A percentile compares a stretch with the other conserved stretches of the same genome.
Evolutionary conservation across 53 echinoderm and acorn worm species (phyloP).

Genomic region (Mesocentrotus franciscanus): DNA sequence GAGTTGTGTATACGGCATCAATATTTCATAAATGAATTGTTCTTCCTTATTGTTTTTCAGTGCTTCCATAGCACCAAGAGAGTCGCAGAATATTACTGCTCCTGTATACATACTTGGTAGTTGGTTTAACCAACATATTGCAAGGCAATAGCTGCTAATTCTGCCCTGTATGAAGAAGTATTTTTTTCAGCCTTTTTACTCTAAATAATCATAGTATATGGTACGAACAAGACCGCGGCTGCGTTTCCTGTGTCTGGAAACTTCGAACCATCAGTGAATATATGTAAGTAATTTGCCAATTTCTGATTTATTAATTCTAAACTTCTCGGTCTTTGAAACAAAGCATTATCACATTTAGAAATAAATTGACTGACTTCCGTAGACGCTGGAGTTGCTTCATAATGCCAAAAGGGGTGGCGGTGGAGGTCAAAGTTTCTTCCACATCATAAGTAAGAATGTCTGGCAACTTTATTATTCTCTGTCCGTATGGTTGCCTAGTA

Average conservation of each 20-base stretch:
- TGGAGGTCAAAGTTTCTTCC: neutral
- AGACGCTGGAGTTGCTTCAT: too few relatives aligned
- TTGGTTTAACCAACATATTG: neutral
- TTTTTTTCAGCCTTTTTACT: too few relatives aligned
- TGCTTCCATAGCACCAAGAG: neutral
- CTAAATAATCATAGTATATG: too few relatives aligned
- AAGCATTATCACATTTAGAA: neutral
- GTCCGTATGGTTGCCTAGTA: neutral
- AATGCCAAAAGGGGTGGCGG: too few relatives aligned
- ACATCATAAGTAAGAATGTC: neutral
- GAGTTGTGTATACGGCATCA: neutral
- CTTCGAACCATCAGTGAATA: neutral
- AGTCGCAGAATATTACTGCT: neutral
- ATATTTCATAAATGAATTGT: neutral
- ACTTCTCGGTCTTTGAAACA: too few relatives aligned
- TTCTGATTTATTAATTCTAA: neutral
- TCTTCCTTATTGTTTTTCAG: neutral
- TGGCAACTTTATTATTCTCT: neutral
- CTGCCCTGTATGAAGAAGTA: neutral
- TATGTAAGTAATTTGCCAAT: neutral
- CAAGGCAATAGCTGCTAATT: neutral
- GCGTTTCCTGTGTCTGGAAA: too few relatives aligned
- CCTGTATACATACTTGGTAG: neutral
- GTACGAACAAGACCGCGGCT: too few relatives aligned
- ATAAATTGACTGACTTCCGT: neutral